These are phyloP conservation scores for Oreohelix idahoensis DNA, from an alignment of 1,140 invertebrate genomes.

Conservation along the genomic window DNA sequence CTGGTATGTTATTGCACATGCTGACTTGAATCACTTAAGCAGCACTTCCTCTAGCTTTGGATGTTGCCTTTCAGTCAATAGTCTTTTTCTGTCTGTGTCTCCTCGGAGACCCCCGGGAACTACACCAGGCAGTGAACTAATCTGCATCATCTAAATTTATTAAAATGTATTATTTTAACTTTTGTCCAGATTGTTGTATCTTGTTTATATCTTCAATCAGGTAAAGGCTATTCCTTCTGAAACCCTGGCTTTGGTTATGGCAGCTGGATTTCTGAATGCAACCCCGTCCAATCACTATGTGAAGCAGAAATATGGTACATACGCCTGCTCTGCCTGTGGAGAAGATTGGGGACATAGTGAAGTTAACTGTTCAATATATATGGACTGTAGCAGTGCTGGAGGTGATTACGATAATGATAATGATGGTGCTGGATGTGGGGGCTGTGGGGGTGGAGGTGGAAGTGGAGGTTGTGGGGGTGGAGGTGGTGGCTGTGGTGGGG, in stretches of 20 bases:
- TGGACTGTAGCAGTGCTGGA: conserved; percentile 35
- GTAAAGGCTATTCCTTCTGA: conserved; percentile 54
- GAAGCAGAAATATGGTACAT: conserved; percentile 44
- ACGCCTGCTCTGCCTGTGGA: conserved; percentile 51
- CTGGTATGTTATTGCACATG: too few species aligned
- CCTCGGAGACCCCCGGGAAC: too few species aligned
- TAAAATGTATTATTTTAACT: too few species aligned
- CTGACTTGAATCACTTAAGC: too few species aligned
- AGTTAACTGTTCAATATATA: conserved; percentile 24
- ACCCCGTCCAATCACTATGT: conserved; percentile 67
- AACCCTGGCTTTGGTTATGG: conserved; percentile 60
- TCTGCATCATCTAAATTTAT: too few species aligned
- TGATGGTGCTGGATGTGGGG: conserved; percentile 46
- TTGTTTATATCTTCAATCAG: neutral
- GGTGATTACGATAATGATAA: conserved; percentile 44
- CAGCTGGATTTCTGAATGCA: conserved; percentile 59
- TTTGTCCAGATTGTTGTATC: too few species aligned
- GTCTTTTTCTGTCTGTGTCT: too few species aligned
- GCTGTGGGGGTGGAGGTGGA: conserved; percentile 36
- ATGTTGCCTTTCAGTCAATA: too few species aligned
- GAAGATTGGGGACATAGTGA: conserved; percentile 30
- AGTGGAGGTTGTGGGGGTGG: too few species aligned
- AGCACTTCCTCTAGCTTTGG: too few species aligned
- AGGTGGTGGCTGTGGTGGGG: conserved; percentile 38
- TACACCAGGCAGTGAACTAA: too few species aligned